These are phyloP conservation scores for Sitobion miscanthi DNA, from an alignment of 1,140 invertebrate genomes.

Conservation along the genomic window DNA sequence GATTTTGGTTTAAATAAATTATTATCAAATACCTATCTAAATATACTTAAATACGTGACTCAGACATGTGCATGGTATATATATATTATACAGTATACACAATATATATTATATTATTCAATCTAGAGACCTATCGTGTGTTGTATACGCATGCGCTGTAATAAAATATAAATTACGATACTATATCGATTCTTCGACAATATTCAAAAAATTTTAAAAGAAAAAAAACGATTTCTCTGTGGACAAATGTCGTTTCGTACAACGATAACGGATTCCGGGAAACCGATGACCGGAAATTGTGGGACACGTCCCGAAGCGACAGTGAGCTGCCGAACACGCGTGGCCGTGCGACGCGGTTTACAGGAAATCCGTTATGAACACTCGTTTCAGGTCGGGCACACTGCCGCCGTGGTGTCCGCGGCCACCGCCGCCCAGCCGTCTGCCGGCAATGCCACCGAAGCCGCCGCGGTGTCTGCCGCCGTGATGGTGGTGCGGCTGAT, in stretches of 20 bases:
- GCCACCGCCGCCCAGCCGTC: neutral
- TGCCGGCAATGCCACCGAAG: slow-evolving; percentile 32
- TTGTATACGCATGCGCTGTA: neutral
- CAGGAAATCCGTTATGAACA: slow-evolving; percentile 59
- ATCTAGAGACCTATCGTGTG: neutral
- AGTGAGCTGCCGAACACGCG: too few species aligned
- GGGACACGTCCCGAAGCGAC: neutral
- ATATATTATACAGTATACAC: neutral
- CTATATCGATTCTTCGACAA: neutral
- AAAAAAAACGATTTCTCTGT: neutral
- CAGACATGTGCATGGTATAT: neutral
- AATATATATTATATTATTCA: neutral
- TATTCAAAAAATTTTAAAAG: neutral
- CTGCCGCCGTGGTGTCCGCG: slow-evolving; percentile 54
- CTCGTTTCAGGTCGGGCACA: slow-evolving; percentile 59
- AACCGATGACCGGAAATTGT: neutral
- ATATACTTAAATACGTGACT: neutral
- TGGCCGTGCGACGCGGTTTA: neutral
- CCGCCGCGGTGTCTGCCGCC: slow-evolving; percentile 8
- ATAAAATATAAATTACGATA: neutral
- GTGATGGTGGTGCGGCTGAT: neutral
- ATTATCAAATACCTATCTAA: neutral
- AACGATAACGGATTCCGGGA: neutral
- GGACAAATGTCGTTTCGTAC: neutral
- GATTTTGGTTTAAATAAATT: neutral